phyloP scores from a whole-genome alignment of 1,140 invertebrate genomes.

The Drosophila ironensis region DNA sequence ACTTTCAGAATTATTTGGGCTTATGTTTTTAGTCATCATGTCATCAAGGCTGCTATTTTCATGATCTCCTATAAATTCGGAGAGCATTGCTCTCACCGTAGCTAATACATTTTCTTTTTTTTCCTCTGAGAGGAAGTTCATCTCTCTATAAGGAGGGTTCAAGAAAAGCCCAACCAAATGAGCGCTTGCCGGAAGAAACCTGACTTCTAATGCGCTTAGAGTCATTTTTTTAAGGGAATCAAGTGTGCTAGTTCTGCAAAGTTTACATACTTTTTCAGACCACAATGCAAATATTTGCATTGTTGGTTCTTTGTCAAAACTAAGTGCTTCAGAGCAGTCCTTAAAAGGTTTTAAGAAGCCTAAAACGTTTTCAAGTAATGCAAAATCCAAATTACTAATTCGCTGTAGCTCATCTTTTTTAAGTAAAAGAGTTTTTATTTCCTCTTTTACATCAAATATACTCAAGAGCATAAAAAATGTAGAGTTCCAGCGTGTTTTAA shows the following conservation, averaged over 20 bases:
- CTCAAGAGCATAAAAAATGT: background rate
- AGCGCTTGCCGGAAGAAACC: conserved; percentile 2
- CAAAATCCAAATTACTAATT: conserved; percentile 12
- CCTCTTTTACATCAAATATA: conserved; percentile 4
- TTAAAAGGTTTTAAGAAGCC: conserved; percentile 15
- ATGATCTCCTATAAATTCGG: background rate
- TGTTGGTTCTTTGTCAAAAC: conserved; percentile 8
- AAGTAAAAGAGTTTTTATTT: conserved; percentile 4
- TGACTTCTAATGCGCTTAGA: conserved; percentile 3
- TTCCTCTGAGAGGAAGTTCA: conserved; percentile 8
- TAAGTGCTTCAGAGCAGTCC: conserved; percentile 8
- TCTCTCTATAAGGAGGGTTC: conserved; percentile 3
- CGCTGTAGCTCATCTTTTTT: conserved; percentile 12
- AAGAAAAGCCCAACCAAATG: conserved; percentile 1
- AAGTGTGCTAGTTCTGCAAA: conserved; percentile 2
- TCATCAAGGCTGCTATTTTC: conserved; percentile 1
- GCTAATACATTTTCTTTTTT: conserved; percentile 1
- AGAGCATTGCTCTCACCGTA: conserved; percentile 6
- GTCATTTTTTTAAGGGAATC: conserved; percentile 11
- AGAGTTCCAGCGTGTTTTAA: conserved; percentile 3
- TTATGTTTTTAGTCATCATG: background rate
- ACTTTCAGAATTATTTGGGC: conserved; percentile 6
- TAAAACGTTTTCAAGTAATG: conserved; percentile 3
- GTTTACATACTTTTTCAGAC: conserved; percentile 9
- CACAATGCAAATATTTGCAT: conserved; percentile 12